These are phyloP conservation scores for Odobenus rosmarus DNA, from an alignment of 2,113 vertebrate genomes.

Conservation along the genomic window DNA sequence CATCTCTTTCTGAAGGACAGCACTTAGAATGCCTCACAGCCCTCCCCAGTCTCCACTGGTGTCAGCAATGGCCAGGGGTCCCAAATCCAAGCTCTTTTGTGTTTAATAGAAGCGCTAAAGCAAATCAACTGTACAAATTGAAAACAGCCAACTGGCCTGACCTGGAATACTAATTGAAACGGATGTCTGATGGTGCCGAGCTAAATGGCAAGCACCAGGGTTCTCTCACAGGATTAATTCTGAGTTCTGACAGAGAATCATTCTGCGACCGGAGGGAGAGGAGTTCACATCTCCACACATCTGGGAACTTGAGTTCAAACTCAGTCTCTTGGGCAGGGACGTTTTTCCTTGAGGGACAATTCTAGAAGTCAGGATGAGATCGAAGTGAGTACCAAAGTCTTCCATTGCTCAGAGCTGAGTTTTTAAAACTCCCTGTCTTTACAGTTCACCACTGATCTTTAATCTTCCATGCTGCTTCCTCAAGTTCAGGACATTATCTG, in stretches of 20 bases:
- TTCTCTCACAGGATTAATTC: background rate
- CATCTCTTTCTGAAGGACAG: constrained; percentile 66
- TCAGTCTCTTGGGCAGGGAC: background rate
- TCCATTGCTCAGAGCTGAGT: background rate
- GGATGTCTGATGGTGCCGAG: background rate
- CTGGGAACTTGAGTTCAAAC: background rate
- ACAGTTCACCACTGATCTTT: background rate
- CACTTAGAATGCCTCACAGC: constrained; percentile 35
- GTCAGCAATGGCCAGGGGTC: background rate
- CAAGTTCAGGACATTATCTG: background rate
- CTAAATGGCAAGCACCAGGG: background rate
- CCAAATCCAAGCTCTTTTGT: constrained; percentile 9
- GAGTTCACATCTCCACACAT: background rate
- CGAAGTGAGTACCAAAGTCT: background rate
- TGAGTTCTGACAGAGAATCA: background rate
- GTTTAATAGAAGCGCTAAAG: background rate
- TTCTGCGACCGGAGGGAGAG: background rate
- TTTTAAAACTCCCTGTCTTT: background rate
- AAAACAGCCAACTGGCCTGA: constrained; percentile 10
- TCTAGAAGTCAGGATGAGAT: background rate
- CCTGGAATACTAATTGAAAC: background rate
- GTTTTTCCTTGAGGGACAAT: background rate
- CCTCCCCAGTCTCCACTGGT: background rate
- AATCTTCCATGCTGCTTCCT: background rate
- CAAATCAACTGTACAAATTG: background rate